phyloP scores from a whole-genome alignment of 2,888 invertebrate genomes.

The Drosophila algonquin region DNA sequence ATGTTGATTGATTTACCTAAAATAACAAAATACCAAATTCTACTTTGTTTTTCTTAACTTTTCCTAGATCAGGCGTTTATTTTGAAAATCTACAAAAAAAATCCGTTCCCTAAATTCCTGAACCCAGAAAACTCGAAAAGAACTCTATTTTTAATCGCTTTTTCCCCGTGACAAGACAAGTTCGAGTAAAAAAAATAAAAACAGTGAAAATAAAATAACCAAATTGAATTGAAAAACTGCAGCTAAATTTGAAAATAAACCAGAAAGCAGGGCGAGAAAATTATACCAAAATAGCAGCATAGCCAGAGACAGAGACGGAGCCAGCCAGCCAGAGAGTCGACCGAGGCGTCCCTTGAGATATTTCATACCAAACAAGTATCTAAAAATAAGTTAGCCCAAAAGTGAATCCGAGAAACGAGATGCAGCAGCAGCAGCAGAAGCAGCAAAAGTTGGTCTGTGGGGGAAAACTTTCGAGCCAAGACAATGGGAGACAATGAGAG shows the following conservation, averaged over 20 bases:
- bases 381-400: constrained; percentile 60
- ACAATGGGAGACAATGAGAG: constrained; percentile 23
- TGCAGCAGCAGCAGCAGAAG: constrained; percentile 3
- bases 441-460: constrained; percentile 12
- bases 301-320: not conserved
- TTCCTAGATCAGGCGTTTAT: not conserved
- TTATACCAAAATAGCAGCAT: constrained; percentile 31
- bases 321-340: constrained; percentile 20
- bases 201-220: constrained; percentile 9
- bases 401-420: constrained; percentile 37
- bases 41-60: too few species aligned
- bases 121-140: constrained; percentile 43
- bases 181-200: constrained; percentile 50
- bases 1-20: not conserved
- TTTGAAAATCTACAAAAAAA: constrained; percentile 9
- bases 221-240: constrained; percentile 12
- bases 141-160: constrained; percentile 73
- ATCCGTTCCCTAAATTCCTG: constrained; percentile 5
- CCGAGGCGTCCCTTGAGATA: constrained; percentile 38
- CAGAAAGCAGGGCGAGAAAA: constrained; percentile 62
- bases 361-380: constrained; percentile 43
- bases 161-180: constrained; percentile 70
- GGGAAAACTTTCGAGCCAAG: constrained; percentile 19
- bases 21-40: too few species aligned
- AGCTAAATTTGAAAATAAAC: constrained; percentile 67